phyloP scores from a whole-genome alignment of 2,113 vertebrate genomes.

The Puma concolor region DNA sequence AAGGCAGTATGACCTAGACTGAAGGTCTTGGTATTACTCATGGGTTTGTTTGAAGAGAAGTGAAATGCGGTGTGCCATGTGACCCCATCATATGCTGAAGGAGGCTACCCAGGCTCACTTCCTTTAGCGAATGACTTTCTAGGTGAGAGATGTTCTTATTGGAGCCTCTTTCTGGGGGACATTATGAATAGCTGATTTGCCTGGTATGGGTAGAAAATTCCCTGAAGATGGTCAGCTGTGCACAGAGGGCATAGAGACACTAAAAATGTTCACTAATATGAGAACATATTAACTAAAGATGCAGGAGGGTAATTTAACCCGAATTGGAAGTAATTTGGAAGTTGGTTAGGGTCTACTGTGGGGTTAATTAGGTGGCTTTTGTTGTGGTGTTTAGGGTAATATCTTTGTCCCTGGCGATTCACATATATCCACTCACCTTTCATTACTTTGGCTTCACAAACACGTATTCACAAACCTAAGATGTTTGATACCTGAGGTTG shows the following conservation, averaged over 20 bases:
- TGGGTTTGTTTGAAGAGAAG: constrained; percentile 37
- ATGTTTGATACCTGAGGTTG: background rate
- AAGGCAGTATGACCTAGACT: constrained; percentile 1
- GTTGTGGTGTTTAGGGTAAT: background rate
- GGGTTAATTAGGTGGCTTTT: background rate
- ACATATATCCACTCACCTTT: background rate
- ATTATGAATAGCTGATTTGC: background rate
- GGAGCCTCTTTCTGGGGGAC: background rate
- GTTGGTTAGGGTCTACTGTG: background rate
- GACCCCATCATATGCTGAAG: constrained; percentile 31
- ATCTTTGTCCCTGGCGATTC: background rate
- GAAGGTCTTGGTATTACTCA: constrained; percentile 35
- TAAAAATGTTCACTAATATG: background rate
- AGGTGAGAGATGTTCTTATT: background rate
- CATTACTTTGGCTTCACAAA: background rate
- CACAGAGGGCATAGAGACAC: background rate
- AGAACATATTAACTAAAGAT: background rate
- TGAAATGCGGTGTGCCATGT: constrained; percentile 5
- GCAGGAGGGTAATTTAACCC: background rate
- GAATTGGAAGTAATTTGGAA: background rate
- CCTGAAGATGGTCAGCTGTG: background rate
- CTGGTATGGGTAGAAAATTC: background rate
- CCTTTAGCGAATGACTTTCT: background rate
- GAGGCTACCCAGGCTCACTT: background rate
- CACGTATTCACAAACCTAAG: background rate